phyloP scores from a whole-genome alignment of 2,113 vertebrate genomes.

The Paramormyrops kingsleyae region DNA sequence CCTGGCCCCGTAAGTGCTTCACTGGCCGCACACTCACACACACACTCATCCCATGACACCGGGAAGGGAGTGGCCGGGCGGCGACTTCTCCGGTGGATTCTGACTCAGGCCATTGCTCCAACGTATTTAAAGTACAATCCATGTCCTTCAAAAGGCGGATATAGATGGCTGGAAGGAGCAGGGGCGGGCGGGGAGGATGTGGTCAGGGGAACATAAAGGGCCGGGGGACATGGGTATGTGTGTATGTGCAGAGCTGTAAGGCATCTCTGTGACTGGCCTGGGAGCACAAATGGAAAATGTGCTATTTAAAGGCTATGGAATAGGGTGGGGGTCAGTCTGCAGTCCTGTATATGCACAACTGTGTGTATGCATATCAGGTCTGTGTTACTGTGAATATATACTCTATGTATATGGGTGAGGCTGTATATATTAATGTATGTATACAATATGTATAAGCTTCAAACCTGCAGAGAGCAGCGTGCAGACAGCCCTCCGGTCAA shows the following conservation, averaged over 20 bases:
- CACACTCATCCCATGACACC: neutral
- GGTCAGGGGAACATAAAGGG: neutral
- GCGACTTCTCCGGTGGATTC: conserved; percentile 34
- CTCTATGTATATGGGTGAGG: neutral
- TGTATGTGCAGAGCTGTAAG: neutral
- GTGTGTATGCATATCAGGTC: conserved; percentile 9
- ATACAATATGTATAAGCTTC: neutral
- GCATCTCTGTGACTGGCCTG: neutral
- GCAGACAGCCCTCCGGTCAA: neutral
- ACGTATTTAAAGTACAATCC: neutral
- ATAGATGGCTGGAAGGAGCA: neutral
- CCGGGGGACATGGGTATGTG: neutral
- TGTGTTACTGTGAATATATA: neutral
- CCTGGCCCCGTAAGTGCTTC: neutral
- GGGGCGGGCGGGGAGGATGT: no score
- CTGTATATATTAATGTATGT: neutral
- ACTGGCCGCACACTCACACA: neutral
- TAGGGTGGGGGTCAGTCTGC: neutral
- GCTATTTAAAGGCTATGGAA: neutral
- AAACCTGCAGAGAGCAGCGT: neutral
- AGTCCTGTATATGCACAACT: neutral
- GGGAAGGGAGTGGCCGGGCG: neutral
- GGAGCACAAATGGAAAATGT: neutral
- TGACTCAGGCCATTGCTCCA: conserved; percentile 14
- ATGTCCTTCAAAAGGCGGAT: neutral